Evolutionary conservation across 2,888 invertebrate species (phyloP).

Genomic region (Brachyopa scutellaris): DNA sequence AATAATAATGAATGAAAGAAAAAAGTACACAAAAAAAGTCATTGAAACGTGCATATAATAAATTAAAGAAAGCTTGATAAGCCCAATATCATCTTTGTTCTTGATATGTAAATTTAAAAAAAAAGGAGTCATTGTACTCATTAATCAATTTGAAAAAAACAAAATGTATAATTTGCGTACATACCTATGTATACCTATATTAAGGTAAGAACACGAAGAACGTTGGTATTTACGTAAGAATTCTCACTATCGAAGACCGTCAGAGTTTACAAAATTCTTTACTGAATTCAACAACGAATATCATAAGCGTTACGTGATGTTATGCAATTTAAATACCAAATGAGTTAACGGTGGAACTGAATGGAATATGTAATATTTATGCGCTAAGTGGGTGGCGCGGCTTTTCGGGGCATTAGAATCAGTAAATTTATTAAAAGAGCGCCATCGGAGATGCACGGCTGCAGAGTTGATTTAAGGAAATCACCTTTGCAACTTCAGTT

Average conservation of each 20-base stretch:
- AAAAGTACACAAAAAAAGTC: slow-evolving; percentile 15
- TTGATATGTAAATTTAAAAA: slow-evolving; percentile 5
- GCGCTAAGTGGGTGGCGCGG: too few species aligned
- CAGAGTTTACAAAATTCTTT: slow-evolving; percentile 24
- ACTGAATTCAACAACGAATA: too few species aligned
- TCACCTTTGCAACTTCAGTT: too few species aligned
- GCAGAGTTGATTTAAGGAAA: too few species aligned
- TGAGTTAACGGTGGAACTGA: slow-evolving; percentile 39
- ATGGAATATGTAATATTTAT: slow-evolving; percentile 16
- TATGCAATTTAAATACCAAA: slow-evolving; percentile 55
- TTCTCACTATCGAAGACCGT: not conserved
- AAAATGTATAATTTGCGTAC: slow-evolving; percentile 36
- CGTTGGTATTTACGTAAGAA: slow-evolving; percentile 19
- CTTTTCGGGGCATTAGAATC: too few species aligned
- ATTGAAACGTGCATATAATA: slow-evolving; percentile 43
- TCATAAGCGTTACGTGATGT: slow-evolving; percentile 51
- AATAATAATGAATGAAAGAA: slow-evolving; percentile 31
- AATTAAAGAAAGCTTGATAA: slow-evolving; percentile 39
- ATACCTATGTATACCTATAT: not conserved
- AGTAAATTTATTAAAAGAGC: too few species aligned
- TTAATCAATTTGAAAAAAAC: slow-evolving; percentile 27
- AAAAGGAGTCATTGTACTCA: slow-evolving; percentile 42
- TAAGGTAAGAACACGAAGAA: slow-evolving; percentile 11
- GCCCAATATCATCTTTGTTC: not conserved
- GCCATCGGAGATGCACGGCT: too few species aligned